A percentile compares a stretch with the other conserved stretches of the same genome.
These are phyloP conservation scores for Ictidomys tridecemlineatus DNA, from an alignment of 2,113 vertebrate species.

Conservation along the genomic window DNA sequence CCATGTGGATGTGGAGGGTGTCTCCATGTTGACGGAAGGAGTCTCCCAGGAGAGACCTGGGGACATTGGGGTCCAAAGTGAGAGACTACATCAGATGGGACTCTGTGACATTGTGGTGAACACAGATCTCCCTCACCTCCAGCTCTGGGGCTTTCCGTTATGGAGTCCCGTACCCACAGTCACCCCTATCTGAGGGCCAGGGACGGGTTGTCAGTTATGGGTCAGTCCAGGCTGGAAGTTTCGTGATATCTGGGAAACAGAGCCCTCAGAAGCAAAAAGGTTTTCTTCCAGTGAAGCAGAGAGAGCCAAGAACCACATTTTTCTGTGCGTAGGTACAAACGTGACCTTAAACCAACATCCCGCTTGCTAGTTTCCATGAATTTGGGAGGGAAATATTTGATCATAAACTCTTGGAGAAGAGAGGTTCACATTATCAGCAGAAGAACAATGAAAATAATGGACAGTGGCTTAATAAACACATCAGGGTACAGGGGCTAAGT, in stretches of 20 bases:
- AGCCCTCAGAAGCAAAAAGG: neutral
- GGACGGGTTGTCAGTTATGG: neutral
- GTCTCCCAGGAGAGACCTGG: neutral
- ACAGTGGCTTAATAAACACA: neutral
- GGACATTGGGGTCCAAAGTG: neutral
- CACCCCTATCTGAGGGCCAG: no score
- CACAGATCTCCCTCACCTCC: rapidly evolving
- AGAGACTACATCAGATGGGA: neutral
- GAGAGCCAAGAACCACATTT: neutral
- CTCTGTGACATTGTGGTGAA: no score
- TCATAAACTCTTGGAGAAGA: neutral
- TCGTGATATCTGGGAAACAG: neutral
- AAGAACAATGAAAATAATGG: neutral
- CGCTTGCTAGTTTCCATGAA: neutral
- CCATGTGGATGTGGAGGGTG: neutral
- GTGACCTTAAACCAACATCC: neutral
- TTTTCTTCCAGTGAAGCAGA: neutral
- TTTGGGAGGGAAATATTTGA: neutral
- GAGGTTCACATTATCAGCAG: neutral
- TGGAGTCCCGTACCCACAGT: neutral
- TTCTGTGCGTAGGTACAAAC: neutral
- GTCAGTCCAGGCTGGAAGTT: neutral
- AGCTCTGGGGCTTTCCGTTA: neutral
- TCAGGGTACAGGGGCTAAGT: neutral
- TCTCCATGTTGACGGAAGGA: neutral